Base-by-base conservation (phyloP, 2,888 invertebrate species). In the Drosophila pseudotakahashii region DNA sequence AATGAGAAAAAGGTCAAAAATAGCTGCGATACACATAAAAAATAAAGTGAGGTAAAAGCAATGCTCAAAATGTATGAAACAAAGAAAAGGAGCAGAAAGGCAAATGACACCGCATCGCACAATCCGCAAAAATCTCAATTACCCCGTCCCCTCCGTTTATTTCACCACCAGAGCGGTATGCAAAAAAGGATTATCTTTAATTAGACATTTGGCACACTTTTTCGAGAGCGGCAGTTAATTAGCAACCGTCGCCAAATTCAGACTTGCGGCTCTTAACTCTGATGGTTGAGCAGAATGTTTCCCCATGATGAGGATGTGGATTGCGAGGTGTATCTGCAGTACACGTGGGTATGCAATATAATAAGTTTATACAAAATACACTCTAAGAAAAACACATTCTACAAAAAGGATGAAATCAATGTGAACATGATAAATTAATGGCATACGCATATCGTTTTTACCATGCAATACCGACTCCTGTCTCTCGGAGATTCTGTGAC, bases 1-100 rank as follows among this genome's bases (percentile, higher is more conserved):
- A 74, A 32, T 14, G 59, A 64, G 68, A 78, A 79, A 45, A 82
- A 86, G 81, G 86, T 83, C 83, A 83, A 83, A 83, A 83, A 86
- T 86, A 86, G 83, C 83, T 83, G 83, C 83, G 83, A 83, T 83
- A 83, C 75, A 82, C 79, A 66, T 77, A 62, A 74, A 81, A 73
- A 30, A 53, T 73, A 69, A 81, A 52, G 30, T 37, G 53, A 32
- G 11, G 45, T 26, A 51, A 58, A 58, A 52, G 41, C 47, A 51
- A 48, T 48, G 51, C 59, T 39, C 52, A 50, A 51, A 37, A 45
- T 45, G 44, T 51, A 60, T 39, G 42, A 42, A 42, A 73, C 34
- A 64, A 68, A 72, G 55, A 62, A 47, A n/a, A 10, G 39, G 47
- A 58, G 45, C 50, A 34, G 52, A 62, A 57, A 61, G 45, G 42